Evolutionary conservation across 2,797 vertebrate species (phyloP).

Genomic region (Hydrophis major): DNA sequence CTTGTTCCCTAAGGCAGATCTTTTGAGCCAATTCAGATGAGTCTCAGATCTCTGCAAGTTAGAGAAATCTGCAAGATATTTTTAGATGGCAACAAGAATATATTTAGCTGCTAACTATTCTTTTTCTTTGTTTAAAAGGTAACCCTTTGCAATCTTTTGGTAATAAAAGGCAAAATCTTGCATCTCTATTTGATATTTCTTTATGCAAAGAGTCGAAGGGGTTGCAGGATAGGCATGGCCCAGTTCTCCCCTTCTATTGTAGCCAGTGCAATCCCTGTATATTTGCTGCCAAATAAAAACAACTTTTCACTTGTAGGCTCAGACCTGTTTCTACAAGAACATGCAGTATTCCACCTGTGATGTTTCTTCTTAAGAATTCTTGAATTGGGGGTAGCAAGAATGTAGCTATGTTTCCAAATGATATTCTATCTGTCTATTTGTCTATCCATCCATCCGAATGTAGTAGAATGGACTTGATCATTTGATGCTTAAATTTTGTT

Average conservation of each 20-base stretch:
- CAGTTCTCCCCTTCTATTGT: not conserved
- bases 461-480: not conserved
- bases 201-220: not conserved
- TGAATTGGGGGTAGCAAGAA: not conserved
- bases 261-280: not conserved
- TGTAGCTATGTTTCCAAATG: not conserved
- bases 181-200: not conserved
- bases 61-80: not conserved
- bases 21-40: not conserved
- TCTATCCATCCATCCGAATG: not conserved
- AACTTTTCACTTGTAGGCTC: not conserved
- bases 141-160: not conserved
- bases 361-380: not conserved
- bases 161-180: conserved; percentile 17
- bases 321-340: not conserved
- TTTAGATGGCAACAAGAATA: not conserved
- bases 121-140: not conserved
- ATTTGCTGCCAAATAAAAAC: not conserved
- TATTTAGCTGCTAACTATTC: not conserved
- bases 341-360: not conserved
- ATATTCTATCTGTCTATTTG: not conserved
- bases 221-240: not conserved
- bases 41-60: not conserved
- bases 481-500: not conserved
- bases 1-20: not conserved